A percentile compares a stretch with the other conserved stretches of the same genome.
These are phyloP conservation scores for Amaurobius ferox DNA, from an alignment of 2,888 invertebrate genomes.

Conservation along the genomic window DNA sequence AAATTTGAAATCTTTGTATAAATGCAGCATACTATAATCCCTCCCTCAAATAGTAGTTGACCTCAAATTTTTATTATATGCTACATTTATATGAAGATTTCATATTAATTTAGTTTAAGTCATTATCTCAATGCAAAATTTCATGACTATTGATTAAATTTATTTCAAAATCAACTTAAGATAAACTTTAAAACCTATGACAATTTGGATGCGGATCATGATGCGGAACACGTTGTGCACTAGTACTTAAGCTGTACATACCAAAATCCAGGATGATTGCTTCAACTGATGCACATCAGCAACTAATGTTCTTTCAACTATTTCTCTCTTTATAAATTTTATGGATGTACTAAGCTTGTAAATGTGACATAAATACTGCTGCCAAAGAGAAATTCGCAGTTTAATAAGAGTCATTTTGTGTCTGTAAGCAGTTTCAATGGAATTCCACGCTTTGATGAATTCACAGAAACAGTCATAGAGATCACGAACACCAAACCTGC, in stretches of 20 bases:
- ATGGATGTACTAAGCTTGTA: background rate
- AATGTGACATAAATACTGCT: constrained; percentile 22
- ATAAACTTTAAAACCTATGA: too few species aligned
- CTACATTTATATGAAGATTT: too few species aligned
- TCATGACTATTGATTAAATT: too few species aligned
- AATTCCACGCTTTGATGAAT: constrained; percentile 23
- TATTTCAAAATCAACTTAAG: too few species aligned
- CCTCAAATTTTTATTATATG: too few species aligned
- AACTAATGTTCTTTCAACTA: background rate
- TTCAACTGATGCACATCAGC: background rate
- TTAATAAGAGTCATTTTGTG: constrained; percentile 3
- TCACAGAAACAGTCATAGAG: background rate
- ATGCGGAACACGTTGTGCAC: too few species aligned
- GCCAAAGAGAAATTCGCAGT: constrained; percentile 5
- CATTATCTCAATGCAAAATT: too few species aligned
- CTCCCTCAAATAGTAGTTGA: too few species aligned
- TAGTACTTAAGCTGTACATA: background rate
- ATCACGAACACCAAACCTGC: background rate
- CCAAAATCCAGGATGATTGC: background rate
- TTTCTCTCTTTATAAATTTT: background rate
- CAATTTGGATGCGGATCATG: too few species aligned
- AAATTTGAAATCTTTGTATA: too few species aligned
- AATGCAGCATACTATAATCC: too few species aligned
- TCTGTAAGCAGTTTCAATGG: background rate
- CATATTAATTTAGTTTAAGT: too few species aligned